Evolutionary conservation across 2,888 invertebrate species (phyloP).

Genomic region (Chouioia cunea): DNA sequence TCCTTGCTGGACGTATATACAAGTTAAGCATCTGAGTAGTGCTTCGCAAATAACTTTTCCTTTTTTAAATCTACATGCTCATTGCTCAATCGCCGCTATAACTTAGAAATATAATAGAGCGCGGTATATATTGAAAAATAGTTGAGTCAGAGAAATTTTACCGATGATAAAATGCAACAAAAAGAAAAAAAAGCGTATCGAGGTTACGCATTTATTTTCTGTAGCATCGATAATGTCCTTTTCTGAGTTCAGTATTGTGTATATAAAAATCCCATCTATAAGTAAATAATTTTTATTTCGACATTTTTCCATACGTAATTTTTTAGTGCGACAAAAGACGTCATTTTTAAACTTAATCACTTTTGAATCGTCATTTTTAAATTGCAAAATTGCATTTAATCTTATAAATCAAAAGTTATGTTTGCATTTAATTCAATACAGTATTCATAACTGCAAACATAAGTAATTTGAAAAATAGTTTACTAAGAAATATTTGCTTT

Average conservation of each 20-base stretch:
- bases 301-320: slow-evolving; percentile 5
- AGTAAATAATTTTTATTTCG: neutral
- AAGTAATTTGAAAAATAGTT: too few species aligned
- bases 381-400: too few species aligned
- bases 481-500: too few species aligned
- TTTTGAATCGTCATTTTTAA: too few species aligned
- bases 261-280: neutral
- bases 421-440: too few species aligned
- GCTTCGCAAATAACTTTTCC: too few species aligned
- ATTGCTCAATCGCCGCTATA: too few species aligned
- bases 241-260: slow-evolving; percentile 4
- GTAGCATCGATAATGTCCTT: slow-evolving; percentile 32
- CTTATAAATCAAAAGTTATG: too few species aligned
- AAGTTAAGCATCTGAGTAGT: too few species aligned
- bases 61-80: too few species aligned
- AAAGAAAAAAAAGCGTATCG: slow-evolving; percentile 15
- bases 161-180: neutral
- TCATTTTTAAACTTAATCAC: slow-evolving; percentile 11
- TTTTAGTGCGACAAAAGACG: slow-evolving; percentile 13
- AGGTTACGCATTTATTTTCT: slow-evolving; percentile 26
- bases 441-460: too few species aligned
- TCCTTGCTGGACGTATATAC: too few species aligned
- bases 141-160: neutral
- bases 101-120: neutral
- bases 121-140: neutral